Evolutionary conservation across 2,113 vertebrate genomes (phyloP), one percentile per base, ranked within the genome.

Genomic region (Lasiurus borealis): DNA sequence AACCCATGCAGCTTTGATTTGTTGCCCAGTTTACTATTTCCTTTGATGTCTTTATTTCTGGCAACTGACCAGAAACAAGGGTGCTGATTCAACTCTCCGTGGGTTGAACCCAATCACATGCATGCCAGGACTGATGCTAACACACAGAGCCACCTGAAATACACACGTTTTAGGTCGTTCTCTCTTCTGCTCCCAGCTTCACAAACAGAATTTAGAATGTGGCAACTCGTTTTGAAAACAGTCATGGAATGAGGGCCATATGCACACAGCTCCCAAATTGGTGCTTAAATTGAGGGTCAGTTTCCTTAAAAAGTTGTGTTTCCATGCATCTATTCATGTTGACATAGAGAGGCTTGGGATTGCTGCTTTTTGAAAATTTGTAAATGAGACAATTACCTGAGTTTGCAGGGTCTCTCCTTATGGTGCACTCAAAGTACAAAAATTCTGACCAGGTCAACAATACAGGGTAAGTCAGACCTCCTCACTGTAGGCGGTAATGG

Each of bases 1-100:
- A 88, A 36, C 62, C 6, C 62, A 52, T 2, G 13, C 77, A 81
- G 40, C 81, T 90, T 72, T 54, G 59, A 95, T 52, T 31, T 76
- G 62, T 18, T 85, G 93, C 75, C 92, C 76, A 54, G 90, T 94
- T 95, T 77, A 90, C 88, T 90, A 15, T 91, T 88, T 89, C 66
- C 84, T 96, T 89, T 90, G 80, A 87, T 92, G 92, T 57, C 94
- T 96, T 93, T 52, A 76, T 40, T 93, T 80, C 73, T 91, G 96
- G 96, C 90, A 93, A 84, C 18, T 25, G 48, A 59, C 69, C 88
- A 93, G 34, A 95, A 93, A 93, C 76, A 62, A 68, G 54, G 21
- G 84, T 80, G 54, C n/a, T 54, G 68, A 82, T 68, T 76, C 87
- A 52, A 48, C 34, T 89, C 69, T 62, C 36, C 72, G 46, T 9